Evolutionary conservation across 2,113 vertebrate species (phyloP).

Genomic region (Acrocephalus arundinaceus): DNA sequence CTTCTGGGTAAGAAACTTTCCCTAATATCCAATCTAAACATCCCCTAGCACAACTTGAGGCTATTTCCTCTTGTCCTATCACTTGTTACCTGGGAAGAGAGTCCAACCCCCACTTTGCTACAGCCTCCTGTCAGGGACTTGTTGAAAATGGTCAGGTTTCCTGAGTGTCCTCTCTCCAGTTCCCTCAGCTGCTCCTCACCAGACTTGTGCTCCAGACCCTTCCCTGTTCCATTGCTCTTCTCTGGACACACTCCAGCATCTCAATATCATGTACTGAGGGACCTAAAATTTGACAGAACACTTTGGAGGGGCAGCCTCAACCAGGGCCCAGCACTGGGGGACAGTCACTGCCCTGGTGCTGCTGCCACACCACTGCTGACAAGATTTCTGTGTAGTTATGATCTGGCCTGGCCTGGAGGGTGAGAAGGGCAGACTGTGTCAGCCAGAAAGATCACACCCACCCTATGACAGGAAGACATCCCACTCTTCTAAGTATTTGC

Average conservation of each 20-base stretch:
- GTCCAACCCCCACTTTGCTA: not conserved
- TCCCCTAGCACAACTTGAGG: not conserved
- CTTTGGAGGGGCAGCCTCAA: not conserved
- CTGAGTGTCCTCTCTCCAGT: not conserved
- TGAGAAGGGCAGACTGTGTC: not conserved
- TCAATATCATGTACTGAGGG: accelerated
- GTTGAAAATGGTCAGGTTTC: accelerated
- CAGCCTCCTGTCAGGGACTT: not conserved
- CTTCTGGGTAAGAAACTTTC: not conserved
- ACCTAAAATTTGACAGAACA: not conserved
- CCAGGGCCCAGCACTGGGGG: not conserved
- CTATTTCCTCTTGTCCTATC: not conserved
- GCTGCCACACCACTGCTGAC: not conserved
- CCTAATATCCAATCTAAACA: not conserved
- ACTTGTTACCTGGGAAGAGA: not conserved
- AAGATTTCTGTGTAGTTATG: not conserved
- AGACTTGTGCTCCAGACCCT: not conserved
- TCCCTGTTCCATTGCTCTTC: accelerated
- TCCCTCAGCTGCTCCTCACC: not conserved
- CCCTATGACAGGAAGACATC: not conserved
- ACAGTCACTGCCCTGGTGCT: not conserved
- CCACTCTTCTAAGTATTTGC: not conserved
- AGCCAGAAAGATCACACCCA: not conserved
- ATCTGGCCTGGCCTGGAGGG: not conserved
- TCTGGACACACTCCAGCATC: not conserved